A percentile compares a stretch with the other conserved stretches of the same genome.
phyloP scores from a whole-genome alignment of 2,113 vertebrate species.

The Marmota flaviventris region DNA sequence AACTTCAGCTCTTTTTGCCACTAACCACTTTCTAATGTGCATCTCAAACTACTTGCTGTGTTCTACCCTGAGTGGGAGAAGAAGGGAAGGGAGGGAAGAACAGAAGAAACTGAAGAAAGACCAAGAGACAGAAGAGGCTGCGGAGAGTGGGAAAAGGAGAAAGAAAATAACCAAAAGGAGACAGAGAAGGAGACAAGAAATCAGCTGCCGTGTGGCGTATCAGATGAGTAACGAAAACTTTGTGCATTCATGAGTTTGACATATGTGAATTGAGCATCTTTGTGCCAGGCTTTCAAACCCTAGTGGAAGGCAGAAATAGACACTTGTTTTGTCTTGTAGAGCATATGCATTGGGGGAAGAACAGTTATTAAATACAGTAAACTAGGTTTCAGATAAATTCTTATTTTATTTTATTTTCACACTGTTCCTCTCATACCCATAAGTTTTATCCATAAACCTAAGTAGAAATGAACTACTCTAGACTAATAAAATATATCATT shows the following conservation, averaged over 20 bases:
- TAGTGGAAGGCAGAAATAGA: background rate
- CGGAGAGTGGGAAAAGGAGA: background rate
- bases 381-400: background rate
- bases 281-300: background rate
- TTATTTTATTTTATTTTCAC: conserved; percentile 5
- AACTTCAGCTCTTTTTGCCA: background rate
- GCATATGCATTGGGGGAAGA: background rate
- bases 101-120: background rate
- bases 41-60: background rate
- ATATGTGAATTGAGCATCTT: background rate
- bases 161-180: background rate
- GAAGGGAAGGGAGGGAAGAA: background rate
- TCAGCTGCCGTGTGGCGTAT: background rate
- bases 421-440: background rate
- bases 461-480: background rate
- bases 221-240: background rate
- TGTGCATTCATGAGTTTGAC: background rate
- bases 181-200: background rate
- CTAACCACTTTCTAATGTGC: background rate
- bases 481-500: background rate
- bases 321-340: background rate
- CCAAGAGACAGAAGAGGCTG: background rate
- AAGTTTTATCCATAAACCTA: conserved; percentile 23
- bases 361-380: background rate
- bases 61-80: background rate